A percentile compares a stretch with the other conserved stretches of the same genome.
Evolutionary conservation across 2,797 vertebrate genomes (phyloP).

Genomic region (Dipus sagitta): DNA sequence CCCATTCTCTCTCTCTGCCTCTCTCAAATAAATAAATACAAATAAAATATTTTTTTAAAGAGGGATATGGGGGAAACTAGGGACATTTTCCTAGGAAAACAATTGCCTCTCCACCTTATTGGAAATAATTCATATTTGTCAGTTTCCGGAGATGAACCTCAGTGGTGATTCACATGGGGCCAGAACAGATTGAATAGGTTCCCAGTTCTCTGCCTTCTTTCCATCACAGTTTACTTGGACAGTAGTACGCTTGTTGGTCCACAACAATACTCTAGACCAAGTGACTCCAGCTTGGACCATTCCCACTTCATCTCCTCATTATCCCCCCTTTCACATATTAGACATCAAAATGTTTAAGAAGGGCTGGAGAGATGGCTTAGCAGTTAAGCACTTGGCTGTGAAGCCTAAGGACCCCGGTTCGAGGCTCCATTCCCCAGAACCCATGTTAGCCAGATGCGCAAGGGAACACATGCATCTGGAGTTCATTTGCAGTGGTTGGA

Average conservation of each 20-base stretch:
- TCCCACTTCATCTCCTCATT: neutral
- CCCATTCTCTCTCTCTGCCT: neutral
- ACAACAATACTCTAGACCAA: neutral
- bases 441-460: no score
- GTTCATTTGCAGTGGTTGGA: no score
- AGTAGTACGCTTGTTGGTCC: neutral
- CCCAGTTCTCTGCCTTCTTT: neutral
- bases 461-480: no score
- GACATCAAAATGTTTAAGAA: neutral
- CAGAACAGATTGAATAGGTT: conserved; percentile 1
- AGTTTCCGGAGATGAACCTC: conserved; percentile 2
- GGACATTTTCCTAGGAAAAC: neutral
- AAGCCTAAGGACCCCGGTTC: no score
- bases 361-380: no score
- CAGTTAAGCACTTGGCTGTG: no score
- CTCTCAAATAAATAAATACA: neutral
- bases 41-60: no score
- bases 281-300: neutral
- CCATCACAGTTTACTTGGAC: neutral
- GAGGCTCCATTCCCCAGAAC: no score
- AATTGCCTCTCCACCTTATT: neutral
- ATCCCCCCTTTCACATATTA: neutral
- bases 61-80: neutral
- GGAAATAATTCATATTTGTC: neutral
- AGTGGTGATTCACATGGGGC: neutral